Conservation (phyloP, 1,140 invertebrate genomes). For the fruit fly (Drosophila melanogaster) region DNA sequence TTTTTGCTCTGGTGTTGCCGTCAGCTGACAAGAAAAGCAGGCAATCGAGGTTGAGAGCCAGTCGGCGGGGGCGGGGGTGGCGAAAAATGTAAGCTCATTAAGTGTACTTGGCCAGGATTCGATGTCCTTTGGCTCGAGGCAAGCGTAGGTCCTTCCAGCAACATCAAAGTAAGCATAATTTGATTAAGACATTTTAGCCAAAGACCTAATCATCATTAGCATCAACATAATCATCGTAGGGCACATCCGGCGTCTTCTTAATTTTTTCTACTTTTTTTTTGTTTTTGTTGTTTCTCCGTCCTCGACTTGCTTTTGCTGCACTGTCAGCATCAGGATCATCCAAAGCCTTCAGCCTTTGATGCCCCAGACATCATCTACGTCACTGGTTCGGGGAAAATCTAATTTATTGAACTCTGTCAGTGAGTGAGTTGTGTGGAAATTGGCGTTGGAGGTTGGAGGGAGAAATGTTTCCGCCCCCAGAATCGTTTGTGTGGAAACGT, state of each 20-base stretch:
- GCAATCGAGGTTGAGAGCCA: constrained; percentile 21
- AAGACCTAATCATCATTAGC: constrained; percentile 82
- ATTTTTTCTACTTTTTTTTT: constrained; percentile 9
- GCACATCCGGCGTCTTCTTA: constrained; percentile 54
- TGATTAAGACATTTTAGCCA: constrained; percentile 83
- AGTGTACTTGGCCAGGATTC: constrained; percentile 69
- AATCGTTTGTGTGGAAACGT: constrained; percentile 9
- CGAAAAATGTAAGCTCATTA: constrained; percentile 80
- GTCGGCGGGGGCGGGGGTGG: neutral
- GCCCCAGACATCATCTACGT: constrained; percentile 66
- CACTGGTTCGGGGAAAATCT: constrained; percentile 60
- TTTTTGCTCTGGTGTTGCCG: constrained; percentile 8
- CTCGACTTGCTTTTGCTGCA: constrained; percentile 27
- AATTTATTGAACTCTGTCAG: constrained; percentile 75
- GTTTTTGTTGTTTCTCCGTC: neutral
- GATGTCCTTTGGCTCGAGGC: constrained; percentile 32
- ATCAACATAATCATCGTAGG: constrained; percentile 74
- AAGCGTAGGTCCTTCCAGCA: constrained; percentile 44
- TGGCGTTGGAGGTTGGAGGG: neutral
- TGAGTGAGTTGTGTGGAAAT: constrained; percentile 41
- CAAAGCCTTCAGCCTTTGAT: constrained; percentile 59
- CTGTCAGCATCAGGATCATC: constrained; percentile 46
- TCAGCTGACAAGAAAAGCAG: constrained; percentile 66
- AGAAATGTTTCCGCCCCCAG: constrained; percentile 19
- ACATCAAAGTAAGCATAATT: constrained; percentile 83